A percentile compares a stretch with the other conserved stretches of the same genome.
These are phyloP conservation scores for Eupithecia centaureata DNA, from an alignment of 2,888 invertebrate genomes.

Conservation along the genomic window DNA sequence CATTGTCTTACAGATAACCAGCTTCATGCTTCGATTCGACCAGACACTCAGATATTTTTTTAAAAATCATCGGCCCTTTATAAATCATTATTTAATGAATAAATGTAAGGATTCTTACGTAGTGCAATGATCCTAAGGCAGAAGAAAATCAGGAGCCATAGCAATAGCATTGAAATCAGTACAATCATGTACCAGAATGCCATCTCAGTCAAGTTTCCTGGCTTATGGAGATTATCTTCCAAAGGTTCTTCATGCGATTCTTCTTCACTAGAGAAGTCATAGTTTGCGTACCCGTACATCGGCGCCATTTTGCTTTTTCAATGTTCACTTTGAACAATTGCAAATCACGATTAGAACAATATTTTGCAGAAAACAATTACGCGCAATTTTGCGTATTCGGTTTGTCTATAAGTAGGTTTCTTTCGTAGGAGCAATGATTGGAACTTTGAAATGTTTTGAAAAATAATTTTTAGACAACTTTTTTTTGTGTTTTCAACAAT, in stretches of 20 bases:
- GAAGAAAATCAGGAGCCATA: slow-evolving; percentile 71
- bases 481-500: not conserved
- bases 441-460: not conserved
- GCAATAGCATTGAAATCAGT: slow-evolving; percentile 63
- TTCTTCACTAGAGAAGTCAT: slow-evolving; percentile 48
- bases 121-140: slow-evolving; percentile 65
- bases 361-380: not conserved
- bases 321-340: not conserved
- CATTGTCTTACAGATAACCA: no score
- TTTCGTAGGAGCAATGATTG: not conserved
- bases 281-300: slow-evolving; percentile 58
- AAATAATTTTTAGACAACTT: not conserved
- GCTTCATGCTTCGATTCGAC: no score
- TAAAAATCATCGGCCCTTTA: no score
- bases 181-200: slow-evolving; percentile 73
- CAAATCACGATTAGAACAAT: not conserved
- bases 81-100: no score
- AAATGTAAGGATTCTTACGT: slow-evolving; percentile 29
- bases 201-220: slow-evolving; percentile 55
- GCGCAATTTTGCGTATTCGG: not conserved
- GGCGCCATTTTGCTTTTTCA: slow-evolving; percentile 62
- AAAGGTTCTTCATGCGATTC: slow-evolving; percentile 38
- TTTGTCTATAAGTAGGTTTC: no score
- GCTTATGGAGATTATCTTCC: slow-evolving; percentile 44
- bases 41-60: no score